Evolutionary conservation across 2,113 vertebrate species (phyloP).

Genomic region (Nesogale talazaci): DNA sequence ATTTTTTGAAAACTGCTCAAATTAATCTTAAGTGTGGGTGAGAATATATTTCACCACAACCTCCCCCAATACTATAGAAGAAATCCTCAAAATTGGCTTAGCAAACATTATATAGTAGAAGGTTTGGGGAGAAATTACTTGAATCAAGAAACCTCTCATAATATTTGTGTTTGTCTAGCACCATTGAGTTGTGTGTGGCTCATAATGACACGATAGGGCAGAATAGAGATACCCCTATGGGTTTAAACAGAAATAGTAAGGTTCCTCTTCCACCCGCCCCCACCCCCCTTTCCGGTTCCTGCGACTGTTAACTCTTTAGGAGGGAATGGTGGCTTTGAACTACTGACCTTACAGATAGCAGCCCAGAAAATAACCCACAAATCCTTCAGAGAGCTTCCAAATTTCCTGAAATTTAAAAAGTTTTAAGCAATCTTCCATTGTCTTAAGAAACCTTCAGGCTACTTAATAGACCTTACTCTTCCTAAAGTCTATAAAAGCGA

Average conservation of each 20-base stretch:
- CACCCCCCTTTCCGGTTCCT: too few species aligned
- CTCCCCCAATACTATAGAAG: neutral
- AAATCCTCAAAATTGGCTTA: neutral
- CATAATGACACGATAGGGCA: too few species aligned
- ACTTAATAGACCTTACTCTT: neutral
- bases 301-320: too few species aligned
- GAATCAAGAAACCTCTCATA: constrained; percentile 15
- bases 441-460: neutral
- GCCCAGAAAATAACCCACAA: too few species aligned
- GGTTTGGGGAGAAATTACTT: neutral
- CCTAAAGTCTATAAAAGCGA: neutral
- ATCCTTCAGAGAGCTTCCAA: neutral
- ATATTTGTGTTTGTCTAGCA: neutral
- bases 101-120: neutral
- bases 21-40: neutral
- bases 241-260: too few species aligned
- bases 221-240: too few species aligned
- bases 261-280: too few species aligned
- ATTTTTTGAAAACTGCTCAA: neutral
- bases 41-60: neutral
- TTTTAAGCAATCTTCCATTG: neutral
- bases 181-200: too few species aligned
- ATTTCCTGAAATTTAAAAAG: neutral
- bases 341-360: too few species aligned
- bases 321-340: too few species aligned